phyloP scores from a whole-genome alignment of 2,888 invertebrate genomes.

The Abrostola triplasia region DNA sequence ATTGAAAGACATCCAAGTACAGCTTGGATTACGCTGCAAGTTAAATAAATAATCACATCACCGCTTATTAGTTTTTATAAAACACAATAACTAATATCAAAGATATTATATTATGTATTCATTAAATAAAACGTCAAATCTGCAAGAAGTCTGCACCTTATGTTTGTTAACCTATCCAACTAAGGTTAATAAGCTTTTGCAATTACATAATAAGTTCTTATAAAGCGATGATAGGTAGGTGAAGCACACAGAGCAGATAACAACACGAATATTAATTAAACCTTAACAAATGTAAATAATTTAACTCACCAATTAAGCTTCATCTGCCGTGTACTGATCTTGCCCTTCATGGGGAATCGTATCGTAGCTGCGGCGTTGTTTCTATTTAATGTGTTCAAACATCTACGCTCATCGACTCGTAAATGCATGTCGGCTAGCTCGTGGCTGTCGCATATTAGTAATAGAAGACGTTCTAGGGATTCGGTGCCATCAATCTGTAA shows the following conservation, averaged over 20 bases:
- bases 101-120: too few species aligned
- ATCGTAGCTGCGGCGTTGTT: constrained; percentile 87
- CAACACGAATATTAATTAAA: too few species aligned
- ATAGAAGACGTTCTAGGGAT: constrained; percentile 86
- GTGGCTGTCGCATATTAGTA: constrained; percentile 88
- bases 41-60: constrained; percentile 1
- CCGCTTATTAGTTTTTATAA: too few species aligned
- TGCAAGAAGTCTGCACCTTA: too few species aligned
- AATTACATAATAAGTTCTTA: too few species aligned
- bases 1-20: constrained; percentile 91
- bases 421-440: constrained; percentile 91
- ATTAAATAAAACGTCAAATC: too few species aligned
- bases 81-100: too few species aligned
- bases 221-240: too few species aligned
- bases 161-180: too few species aligned
- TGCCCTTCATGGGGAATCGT: constrained; percentile 91
- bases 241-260: too few species aligned
- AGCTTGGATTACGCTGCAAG: constrained; percentile 92
- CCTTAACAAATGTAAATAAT: not conserved
- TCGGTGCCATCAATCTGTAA: constrained; percentile 89
- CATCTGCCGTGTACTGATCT: constrained; percentile 91
- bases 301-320: constrained; percentile 91
- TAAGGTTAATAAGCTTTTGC: too few species aligned
- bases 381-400: constrained; percentile 91
- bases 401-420: constrained; percentile 91